Evolutionary conservation across 2,888 invertebrate species (phyloP), one percentile per base, ranked within the genome.

Genomic region (Flabesymbios commensalis): DNA sequence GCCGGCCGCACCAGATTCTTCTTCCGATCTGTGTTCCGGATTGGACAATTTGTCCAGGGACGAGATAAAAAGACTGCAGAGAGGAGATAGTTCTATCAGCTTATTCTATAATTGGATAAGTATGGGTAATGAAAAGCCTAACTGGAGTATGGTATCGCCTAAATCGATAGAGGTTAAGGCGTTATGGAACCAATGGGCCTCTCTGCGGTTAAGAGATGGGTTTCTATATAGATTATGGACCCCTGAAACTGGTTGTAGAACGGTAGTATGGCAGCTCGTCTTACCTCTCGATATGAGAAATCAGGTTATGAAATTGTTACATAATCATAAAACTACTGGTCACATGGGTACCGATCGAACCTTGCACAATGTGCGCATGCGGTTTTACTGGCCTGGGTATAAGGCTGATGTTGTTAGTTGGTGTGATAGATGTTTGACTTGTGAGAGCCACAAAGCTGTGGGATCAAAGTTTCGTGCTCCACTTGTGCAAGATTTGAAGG

Each of bases 371-470:
- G 24, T 57, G 4, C 29, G 33, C 7, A 14, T 4, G 3, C 7
- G 57, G 24, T 47, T 48, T 26, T 57, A 26, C 4, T 60, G 47
- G 55, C 39, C 55, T 2, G 36, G 55, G 3, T 3, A n/a, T 2
- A 4, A 19, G 3, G 17, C 19, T 5, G 42, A 61, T 41, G 41
- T 57, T 7, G 32, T 17, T 26, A 7, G 56, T 24, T 57, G 31
- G 56, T 36, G 31, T 19, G 24, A 48, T 22, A 5, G 51, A 31
- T 61, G 57, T 32, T 3, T 32, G 24, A 4, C 17, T 17, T 60
- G 55, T 28, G 43, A 17, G 14, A 5, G 22, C 2, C 10, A 10
- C 4, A 61, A 61, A 17, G 10, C 48, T 19, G n/a, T 28, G 22
- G 4, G 17, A 14, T 31, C 32, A 14, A 29, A 3, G 19, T 19